Base-by-base conservation (phyloP, 2,888 invertebrate species). In the Neoscelio sp. region DNA sequence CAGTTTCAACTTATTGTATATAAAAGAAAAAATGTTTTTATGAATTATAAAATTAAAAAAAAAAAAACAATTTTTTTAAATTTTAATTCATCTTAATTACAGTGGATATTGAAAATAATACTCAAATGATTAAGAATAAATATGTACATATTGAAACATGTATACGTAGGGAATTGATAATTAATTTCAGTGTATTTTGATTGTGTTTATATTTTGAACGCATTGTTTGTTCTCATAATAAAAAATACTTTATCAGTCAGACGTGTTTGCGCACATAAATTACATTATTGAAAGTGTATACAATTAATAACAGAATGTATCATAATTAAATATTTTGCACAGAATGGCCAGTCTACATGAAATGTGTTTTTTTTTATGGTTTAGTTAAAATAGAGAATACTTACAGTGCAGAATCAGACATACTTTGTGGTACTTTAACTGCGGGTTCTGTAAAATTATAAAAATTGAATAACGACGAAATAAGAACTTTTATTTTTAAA, bases 341-440 rank as follows among this genome's bases (percentile, higher is more conserved):
- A n/a, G n/a, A n/a, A n/a, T n/a, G n/a, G n/a, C n/a, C n/a, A n/a
- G n/a, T n/a, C n/a, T n/a, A n/a, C n/a, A n/a, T n/a, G n/a, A 48
- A 48, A n/a, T 26, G 1, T 62, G 10, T 13, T 50, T 54, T 35
- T 17, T 44, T 28, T 10, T 42, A 56, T 48, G 44, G 40, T 48
- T 62, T 30, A 92, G 91, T 50, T 92, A 92, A 78, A 92, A 91
- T 83, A 92, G 54, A 15, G 42, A 33, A 58, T 86, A 92, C 92
- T 84, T 86, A 91, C 87, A 91, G 87, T 20, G 92, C 88, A 33
- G 92, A 91, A 87, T 92, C 91, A 7, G 91, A 90, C 10, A 92
- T 89, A 84, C 93, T 92, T 48, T 92, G 87, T 2, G 98, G 97
- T 0, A 98, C 96, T 91, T 96, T 95, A 13, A 98, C 95, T 3